These are phyloP conservation scores for Tipula vernalis DNA, from an alignment of 2,888 invertebrate genomes.

Conservation along the genomic window DNA sequence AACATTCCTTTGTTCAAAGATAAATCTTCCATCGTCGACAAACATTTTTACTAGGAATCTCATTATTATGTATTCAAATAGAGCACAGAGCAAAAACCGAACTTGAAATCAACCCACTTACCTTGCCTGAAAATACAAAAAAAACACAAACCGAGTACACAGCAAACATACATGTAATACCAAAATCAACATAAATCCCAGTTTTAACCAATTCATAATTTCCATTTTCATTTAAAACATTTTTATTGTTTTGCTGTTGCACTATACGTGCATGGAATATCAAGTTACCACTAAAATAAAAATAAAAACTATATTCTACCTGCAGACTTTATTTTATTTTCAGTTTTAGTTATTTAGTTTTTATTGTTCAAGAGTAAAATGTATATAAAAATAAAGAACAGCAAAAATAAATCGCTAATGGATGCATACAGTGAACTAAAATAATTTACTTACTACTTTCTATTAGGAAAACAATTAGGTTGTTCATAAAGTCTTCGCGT, in stretches of 20 bases:
- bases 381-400: not conserved
- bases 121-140: not conserved
- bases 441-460: not conserved
- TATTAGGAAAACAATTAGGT: not conserved
- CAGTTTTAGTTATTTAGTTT: not conserved
- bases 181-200: not conserved
- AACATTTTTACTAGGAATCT: too few species aligned
- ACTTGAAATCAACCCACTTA: too few species aligned
- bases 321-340: not conserved
- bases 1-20: too few species aligned
- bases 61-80: too few species aligned
- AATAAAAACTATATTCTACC: not conserved
- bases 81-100: too few species aligned
- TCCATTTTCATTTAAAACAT: not conserved
- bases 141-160: not conserved
- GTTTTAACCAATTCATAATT: not conserved
- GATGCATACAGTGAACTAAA: not conserved
- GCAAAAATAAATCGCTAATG: not conserved
- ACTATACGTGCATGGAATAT: not conserved
- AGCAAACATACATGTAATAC: not conserved
- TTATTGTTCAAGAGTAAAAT: not conserved
- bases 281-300: not conserved
- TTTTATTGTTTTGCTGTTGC: not conserved
- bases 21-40: too few species aligned
- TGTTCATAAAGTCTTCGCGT: too few species aligned